phyloP scores from a whole-genome alignment of 2,113 vertebrate species.

The Gymnorhina tibicen region DNA sequence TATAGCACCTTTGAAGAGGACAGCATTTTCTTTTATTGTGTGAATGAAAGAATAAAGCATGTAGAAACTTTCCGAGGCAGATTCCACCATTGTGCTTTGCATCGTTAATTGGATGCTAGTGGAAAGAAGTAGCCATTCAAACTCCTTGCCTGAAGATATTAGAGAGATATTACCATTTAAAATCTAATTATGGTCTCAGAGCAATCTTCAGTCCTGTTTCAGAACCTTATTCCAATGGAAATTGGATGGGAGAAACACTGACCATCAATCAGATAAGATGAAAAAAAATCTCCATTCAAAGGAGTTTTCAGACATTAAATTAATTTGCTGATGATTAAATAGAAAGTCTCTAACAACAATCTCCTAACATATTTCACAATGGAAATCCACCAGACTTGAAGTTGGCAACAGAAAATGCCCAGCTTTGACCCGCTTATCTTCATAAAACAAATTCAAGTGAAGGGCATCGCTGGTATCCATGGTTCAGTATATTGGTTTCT shows the following conservation, averaged over 20 bases:
- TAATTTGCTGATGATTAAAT: background rate
- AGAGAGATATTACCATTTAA: background rate
- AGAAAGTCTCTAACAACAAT: background rate
- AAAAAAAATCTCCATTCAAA: background rate
- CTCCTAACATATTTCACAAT: background rate
- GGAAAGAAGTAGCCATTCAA: background rate
- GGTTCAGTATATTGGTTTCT: background rate
- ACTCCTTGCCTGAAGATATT: background rate
- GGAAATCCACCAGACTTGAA: background rate
- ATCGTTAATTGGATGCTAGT: background rate
- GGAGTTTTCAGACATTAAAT: background rate
- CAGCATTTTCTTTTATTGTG: background rate
- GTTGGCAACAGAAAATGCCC: background rate
- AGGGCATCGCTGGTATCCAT: fast-evolving
- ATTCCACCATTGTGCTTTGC: background rate
- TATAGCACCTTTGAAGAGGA: background rate
- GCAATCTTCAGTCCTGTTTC: background rate
- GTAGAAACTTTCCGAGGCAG: background rate
- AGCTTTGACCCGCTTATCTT: background rate
- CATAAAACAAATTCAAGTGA: background rate
- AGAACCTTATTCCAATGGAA: background rate
- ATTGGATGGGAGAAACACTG: background rate
- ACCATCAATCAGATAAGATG: background rate
- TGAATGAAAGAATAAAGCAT: background rate
- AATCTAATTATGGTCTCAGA: background rate